Evolutionary conservation across 92 coral and sea anemone species (phyloP).

Genomic region (Epizoanthus illoricatus): DNA sequence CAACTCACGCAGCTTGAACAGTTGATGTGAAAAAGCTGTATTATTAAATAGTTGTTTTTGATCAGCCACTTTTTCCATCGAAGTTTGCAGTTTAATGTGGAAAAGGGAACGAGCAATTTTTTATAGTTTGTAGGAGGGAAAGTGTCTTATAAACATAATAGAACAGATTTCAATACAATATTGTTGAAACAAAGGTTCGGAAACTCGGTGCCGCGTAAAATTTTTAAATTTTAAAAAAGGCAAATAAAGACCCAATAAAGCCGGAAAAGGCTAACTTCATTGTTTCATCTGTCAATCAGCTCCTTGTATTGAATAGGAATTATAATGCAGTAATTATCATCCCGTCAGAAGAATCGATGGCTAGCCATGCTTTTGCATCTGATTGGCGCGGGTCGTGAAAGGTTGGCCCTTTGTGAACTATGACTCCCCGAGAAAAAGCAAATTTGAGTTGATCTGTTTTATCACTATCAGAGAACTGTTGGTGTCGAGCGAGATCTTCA

Average conservation of each 20-base stretch:
- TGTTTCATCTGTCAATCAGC: background rate
- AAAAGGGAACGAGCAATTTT: no score
- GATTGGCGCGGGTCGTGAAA: slow-evolving; percentile 28
- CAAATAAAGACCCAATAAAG: no score
- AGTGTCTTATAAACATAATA: no score
- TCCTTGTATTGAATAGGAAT: background rate
- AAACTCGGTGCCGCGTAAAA: no score
- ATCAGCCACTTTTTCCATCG: background rate
- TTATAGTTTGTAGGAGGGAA: no score
- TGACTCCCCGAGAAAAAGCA: background rate
- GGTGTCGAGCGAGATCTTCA: background rate
- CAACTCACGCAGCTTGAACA: no score
- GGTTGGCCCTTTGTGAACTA: background rate
- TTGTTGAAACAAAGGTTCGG: no score
- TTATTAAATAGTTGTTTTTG: background rate
- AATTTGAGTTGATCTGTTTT: slow-evolving; percentile 1
- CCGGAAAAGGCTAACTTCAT: no score
- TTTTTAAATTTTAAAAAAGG: no score
- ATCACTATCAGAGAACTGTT: slow-evolving; percentile 8
- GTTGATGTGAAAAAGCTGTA: background rate
- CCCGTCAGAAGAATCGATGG: slow-evolving; percentile 10
- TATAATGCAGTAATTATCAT: background rate
- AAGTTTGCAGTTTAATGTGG: background rate
- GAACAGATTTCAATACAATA: no score
- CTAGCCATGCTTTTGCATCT: background rate